A percentile compares a stretch with the other conserved stretches of the same genome.
phyloP scores from a whole-genome alignment of 2,113 vertebrate species.

The Ahaetulla prasina region DNA sequence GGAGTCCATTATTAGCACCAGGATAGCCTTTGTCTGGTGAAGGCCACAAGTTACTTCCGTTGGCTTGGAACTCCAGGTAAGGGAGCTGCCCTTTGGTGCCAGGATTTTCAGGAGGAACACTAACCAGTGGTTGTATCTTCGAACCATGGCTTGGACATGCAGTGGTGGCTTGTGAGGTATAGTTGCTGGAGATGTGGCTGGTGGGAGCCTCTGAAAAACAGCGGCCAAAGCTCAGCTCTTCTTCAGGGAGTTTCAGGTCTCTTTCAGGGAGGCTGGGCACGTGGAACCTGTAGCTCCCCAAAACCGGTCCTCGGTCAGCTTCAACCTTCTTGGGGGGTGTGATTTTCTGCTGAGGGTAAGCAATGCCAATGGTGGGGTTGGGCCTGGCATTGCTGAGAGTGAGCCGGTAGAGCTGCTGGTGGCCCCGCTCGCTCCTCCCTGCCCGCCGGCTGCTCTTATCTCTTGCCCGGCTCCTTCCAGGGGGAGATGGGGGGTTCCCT shows the following conservation, averaged over 20 bases:
- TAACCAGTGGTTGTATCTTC: constrained; percentile 60
- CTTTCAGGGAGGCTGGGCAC: constrained; percentile 74
- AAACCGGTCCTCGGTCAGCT: constrained; percentile 57
- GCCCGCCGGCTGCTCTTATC: constrained; percentile 75
- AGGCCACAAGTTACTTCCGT: constrained; percentile 75
- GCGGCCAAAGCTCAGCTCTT: constrained; percentile 76
- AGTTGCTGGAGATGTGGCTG: constrained; percentile 78
- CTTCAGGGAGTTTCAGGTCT: constrained; percentile 75
- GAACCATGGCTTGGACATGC: constrained; percentile 64
- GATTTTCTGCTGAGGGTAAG: constrained; percentile 83
- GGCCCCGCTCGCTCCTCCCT: constrained; percentile 75
- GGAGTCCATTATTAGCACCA: constrained; percentile 77
- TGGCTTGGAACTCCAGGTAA: constrained; percentile 79
- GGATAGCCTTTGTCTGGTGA: constrained; percentile 80
- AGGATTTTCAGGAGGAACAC: constrained; percentile 63
- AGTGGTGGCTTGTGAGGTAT: constrained; percentile 84
- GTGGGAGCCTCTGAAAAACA: constrained; percentile 78
- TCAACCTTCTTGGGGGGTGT: constrained; percentile 80
- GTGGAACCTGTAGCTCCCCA: constrained; percentile 79
- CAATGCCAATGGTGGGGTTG: constrained; percentile 81
- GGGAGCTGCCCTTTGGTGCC: constrained; percentile 72
- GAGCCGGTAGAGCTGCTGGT: constrained; percentile 84
- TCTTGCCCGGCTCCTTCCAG: constrained; percentile 72
- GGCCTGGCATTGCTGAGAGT: constrained; percentile 76
- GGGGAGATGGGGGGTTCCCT: constrained; percentile 74